Evolutionary conservation across 2,113 vertebrate species (phyloP), one percentile per base, ranked within the genome.

Genomic region (Xiphophorus maculatus): DNA sequence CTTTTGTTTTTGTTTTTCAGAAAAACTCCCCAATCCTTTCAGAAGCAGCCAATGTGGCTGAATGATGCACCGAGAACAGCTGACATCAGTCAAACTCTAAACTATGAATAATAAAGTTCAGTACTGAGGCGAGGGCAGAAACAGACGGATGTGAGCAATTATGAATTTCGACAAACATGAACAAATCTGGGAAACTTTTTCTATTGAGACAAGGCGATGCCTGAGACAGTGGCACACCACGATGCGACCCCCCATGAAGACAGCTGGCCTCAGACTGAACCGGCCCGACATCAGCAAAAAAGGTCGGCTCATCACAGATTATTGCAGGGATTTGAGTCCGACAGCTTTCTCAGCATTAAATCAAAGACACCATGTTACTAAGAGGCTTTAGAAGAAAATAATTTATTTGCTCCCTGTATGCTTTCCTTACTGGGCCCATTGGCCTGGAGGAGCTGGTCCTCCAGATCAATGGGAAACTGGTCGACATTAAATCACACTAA

Each of bases 341-440:
- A 88, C 83, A 76, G 84, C 90, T 89, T 69, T 74, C 83, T 80
- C 83, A 88, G 87, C 81, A 87, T 88, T 90, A 80, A 90, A 86
- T 86, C 65, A 89, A 90, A 91, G 87, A 88, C 70, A 33, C 70
- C 58, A 63, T 74, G 73, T 63, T 76, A 80, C 74, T 89, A 92
- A 93, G 91, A 90, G 61, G 86, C 82, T 91, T 92, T 87, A 69
- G 37, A 33, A 74, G 60, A 71, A 74, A 83, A 83, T 40, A 83
- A 78, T 81, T 81, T 85, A 51, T 64, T 33, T 29, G 63, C 54
- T 33, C 14, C 44, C 75, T 71, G 63, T 62, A 69, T 35, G 62
- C 37, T 42, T 71, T 33, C 77, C 32, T 22, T 22, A 54, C 63
- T 71, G 61, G 79, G 80, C 3, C 83, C 58, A 11, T 48, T 17